These are phyloP conservation scores for Notodonta ziczac DNA, from an alignment of 2,888 invertebrate genomes.

Conservation along the genomic window DNA sequence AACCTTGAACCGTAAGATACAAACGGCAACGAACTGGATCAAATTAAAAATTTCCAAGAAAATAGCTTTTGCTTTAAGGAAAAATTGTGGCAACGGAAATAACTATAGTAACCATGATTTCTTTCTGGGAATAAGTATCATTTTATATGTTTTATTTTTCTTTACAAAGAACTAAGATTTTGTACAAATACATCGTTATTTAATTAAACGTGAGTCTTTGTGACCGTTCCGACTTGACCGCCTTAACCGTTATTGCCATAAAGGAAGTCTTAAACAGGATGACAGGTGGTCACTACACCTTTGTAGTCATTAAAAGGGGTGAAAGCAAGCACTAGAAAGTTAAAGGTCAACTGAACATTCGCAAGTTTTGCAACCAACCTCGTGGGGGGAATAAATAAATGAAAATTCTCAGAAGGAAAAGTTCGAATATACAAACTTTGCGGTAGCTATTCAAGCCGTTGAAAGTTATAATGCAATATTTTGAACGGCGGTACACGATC, in stretches of 20 bases:
- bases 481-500: no score
- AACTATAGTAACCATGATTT: background rate
- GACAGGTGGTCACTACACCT: constrained; percentile 52
- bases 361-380: constrained; percentile 1
- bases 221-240: background rate
- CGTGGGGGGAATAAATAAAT: background rate
- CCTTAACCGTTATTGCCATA: constrained; percentile 24
- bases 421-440: background rate
- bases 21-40: background rate
- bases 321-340: constrained; percentile 28
- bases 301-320: constrained; percentile 30
- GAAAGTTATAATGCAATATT: background rate
- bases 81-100: background rate
- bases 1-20: background rate
- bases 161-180: background rate
- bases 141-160: background rate
- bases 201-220: background rate
- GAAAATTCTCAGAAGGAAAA: background rate
- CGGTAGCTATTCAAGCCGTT: background rate
- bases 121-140: background rate
- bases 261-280: constrained; percentile 43
- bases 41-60: background rate
- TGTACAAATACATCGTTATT: background rate
- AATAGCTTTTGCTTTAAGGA: background rate
- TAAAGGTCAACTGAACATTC: constrained; percentile 18